Evolutionary conservation across 2,113 vertebrate genomes (phyloP).

Genomic region (Promerops cafer): DNA sequence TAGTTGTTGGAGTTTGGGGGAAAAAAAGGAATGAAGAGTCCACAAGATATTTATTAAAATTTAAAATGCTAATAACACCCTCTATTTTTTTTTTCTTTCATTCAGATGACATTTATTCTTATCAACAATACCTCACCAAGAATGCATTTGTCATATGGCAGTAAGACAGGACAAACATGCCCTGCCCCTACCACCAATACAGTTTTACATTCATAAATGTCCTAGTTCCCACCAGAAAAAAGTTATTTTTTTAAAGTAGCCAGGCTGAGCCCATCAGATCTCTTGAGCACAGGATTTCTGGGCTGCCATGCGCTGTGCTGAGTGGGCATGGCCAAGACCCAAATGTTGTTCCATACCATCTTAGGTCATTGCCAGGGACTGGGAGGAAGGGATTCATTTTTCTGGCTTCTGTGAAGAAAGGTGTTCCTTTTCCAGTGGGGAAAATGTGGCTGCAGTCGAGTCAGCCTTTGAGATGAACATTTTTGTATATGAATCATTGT

Average conservation of each 20-base stretch:
- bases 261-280: not conserved
- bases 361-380: not conserved
- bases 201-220: not conserved
- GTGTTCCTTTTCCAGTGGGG: not conserved
- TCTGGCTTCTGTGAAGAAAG: not conserved
- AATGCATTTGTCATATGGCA: not conserved
- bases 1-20: not conserved
- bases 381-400: not conserved
- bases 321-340: not conserved
- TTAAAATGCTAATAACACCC: not conserved
- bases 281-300: not conserved
- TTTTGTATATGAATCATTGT: not conserved
- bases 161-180: not conserved
- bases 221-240: fast-evolving
- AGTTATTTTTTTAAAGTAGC: not conserved
- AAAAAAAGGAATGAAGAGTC: not conserved
- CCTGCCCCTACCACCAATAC: not conserved
- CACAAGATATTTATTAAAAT: not conserved
- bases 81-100: not conserved
- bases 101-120: not conserved
- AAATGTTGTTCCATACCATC: not conserved
- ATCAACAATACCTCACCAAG: not conserved
- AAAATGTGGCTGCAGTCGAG: not conserved
- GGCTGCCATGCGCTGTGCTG: not conserved
- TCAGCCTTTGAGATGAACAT: not conserved